phyloP scores from a whole-genome alignment of 2,797 vertebrate genomes.

The Orestias chungarensis region DNA sequence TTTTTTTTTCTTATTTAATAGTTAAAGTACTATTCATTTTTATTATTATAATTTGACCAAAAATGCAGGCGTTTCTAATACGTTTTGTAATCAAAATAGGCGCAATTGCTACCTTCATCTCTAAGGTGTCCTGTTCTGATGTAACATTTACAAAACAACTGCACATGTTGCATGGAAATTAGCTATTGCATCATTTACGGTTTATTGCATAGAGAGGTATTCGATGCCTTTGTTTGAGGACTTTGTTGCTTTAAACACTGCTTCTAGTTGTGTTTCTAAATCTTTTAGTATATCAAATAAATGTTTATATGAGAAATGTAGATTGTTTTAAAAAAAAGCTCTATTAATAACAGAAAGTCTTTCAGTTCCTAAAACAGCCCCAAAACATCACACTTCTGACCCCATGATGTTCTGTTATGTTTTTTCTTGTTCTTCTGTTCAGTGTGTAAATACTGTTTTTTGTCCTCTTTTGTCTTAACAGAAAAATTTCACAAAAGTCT shows the following conservation, averaged over 20 bases:
- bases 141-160: constrained; percentile 1
- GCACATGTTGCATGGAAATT: constrained; percentile 5
- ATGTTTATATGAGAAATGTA: background rate
- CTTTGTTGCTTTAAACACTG: background rate
- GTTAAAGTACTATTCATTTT: background rate
- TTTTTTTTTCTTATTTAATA: background rate
- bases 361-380: background rate
- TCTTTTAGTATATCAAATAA: background rate
- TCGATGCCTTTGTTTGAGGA: no score
- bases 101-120: background rate
- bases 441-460: no score
- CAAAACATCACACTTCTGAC: background rate
- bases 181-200: constrained; percentile 25
- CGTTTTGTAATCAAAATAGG: background rate
- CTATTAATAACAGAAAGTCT: background rate
- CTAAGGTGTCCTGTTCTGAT: background rate
- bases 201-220: constrained; percentile 2
- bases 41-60: background rate
- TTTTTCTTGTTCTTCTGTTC: no score
- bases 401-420: background rate
- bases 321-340: background rate
- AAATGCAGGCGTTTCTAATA: background rate
- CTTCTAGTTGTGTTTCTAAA: background rate
- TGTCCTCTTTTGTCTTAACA: background rate
- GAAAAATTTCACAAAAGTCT: background rate